Evolutionary conservation across 2,888 invertebrate genomes (phyloP).

Genomic region (Limnephilus auricula): DNA sequence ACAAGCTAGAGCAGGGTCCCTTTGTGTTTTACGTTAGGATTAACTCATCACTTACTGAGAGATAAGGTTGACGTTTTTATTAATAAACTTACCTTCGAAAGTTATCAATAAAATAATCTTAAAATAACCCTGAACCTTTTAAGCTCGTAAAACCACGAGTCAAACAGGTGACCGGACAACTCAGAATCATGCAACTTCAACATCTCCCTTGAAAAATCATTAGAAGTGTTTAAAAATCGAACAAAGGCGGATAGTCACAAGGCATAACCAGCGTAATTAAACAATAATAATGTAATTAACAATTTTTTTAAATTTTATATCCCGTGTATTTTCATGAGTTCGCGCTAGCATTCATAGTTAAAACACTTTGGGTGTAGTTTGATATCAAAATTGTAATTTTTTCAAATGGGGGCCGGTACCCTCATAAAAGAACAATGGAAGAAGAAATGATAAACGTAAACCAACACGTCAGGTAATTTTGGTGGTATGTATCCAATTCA

Average conservation of each 20-base stretch:
- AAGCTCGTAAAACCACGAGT: not conserved
- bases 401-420: not conserved
- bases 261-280: no score
- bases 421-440: not conserved
- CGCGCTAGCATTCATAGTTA: no score
- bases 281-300: no score
- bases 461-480: not conserved
- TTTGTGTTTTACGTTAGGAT: not conserved
- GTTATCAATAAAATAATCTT: not conserved
- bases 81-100: not conserved
- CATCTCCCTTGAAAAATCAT: no score
- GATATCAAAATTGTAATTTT: not conserved
- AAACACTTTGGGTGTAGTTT: no score
- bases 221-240: no score
- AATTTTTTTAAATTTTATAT: no score
- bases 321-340: no score
- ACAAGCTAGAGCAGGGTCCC: not conserved
- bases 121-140: not conserved
- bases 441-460: not conserved
- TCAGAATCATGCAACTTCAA: no score
- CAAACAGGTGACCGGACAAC: no score
- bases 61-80: not conserved
- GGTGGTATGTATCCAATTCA: not conserved
- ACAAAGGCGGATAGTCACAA: no score
- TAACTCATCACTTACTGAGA: not conserved